Base-by-base conservation (phyloP, 64 coral and sea anemone genomes). In the Catalaphyllia jardinei region DNA sequence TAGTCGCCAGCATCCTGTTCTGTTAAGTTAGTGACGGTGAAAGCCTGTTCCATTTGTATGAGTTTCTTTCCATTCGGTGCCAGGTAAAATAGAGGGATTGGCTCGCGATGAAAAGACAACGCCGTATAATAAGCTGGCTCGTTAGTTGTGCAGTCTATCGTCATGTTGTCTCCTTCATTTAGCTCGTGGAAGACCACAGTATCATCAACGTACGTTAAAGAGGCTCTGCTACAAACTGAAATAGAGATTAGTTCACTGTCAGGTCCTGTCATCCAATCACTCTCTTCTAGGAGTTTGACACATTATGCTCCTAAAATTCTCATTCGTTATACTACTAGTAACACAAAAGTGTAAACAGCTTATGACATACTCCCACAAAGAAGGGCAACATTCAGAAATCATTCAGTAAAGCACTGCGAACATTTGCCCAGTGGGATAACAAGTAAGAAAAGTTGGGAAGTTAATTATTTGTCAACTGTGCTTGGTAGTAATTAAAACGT, bases 61-160 rank as follows among this genome's bases (percentile, higher is more conserved):
- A 81, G 25, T 62, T 61, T 81, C 59, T 81, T 81, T 18, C 55
- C 55, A 62, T 81, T 19, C 15, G 79, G 79, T 62, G 17, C 79
- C 5, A 81, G 28, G 7, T 29, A 61, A 81, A 81, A 81, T 10
- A 29, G 15, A 11, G 79, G 79, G 55, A 81, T 29, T 24, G 54
- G 79, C 6, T 25, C 17, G 17, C 35, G 59, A 16, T 81, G n/a
- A 19, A 62, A 62, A 33, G 15, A 31, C 15, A 81, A 55, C 1
- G 29, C 79, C 1, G 79, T 81, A 17, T 62, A 62, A 64, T 81
- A 81, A 62, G 79, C 79, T 14, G 52, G 15, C 17, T 81, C 55
- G 4, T 6, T 8, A 18, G 79, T 81, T 17, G 29, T 18, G 28
- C 79, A 81, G 2, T 19, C 79, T 12, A 81, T 33, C 10, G 29